Base-by-base conservation (phyloP, 2,113 vertebrate species). In the Alouatta palliata region DNA sequence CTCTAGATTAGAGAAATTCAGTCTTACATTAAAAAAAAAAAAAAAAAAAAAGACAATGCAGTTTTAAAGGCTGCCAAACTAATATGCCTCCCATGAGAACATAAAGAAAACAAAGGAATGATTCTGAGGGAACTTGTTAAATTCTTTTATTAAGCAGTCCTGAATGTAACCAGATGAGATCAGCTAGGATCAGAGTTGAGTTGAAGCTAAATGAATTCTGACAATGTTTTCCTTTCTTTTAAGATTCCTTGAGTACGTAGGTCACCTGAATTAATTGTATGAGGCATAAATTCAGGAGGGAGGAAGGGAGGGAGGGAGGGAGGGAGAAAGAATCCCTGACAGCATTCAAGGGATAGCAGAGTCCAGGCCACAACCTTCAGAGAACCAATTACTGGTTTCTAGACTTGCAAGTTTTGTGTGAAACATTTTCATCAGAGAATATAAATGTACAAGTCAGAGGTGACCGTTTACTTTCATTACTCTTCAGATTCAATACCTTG, bases 401-500 rank as follows among this genome's bases (percentile, higher is more conserved):
- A 91, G 20, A 96, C n/a, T 86, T 76, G 84, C 90, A 96, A 12
- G 47, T 82, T 91, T 45, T 40, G 14, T 92, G 9, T 79, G 71
- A 82, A 90, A 77, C 21, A 83, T 83, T 93, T 90, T 90, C 80
- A 95, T 79, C 73, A 71, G 95, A 70, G 21, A 82, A 82, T 81
- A 77, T 66, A 94, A 95, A 79, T 40, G 77, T 71, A 37, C 43
- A 86, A 20, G 35, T 37, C 10, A 0, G 84, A 91, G 20, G 25
- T 47, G 40, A 75, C 32, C 5, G 8, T 94, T 90, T 75, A 27
- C 32, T 90, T 71, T 61, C 75, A 80, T 94, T 35, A n/a, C 35
- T 68, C 32, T 73, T 92, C n/a, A 92, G 54, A 91, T 47, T 77
- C 23, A 43, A 75, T 97, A 99, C 99, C 99, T 99, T 98, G 99